A percentile compares a stretch with the other conserved stretches of the same genome.
Evolutionary conservation across 1,140 invertebrate genomes (phyloP).

Genomic region (Eumeta japonica): DNA sequence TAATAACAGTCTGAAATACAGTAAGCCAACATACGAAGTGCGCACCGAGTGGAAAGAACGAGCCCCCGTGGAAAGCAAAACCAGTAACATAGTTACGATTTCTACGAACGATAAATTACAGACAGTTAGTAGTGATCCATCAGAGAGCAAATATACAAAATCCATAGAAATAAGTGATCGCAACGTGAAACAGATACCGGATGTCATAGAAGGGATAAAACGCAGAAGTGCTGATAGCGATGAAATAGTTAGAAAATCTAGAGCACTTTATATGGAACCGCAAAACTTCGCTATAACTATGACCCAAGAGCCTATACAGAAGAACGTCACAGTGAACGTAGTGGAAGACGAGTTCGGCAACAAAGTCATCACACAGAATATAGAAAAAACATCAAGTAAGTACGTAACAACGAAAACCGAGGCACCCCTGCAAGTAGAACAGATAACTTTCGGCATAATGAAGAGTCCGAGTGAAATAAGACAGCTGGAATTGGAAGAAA

Average conservation of each 20-base stretch:
- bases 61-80: conserved; percentile 23
- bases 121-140: conserved; percentile 2
- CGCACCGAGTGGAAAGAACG: conserved; percentile 30
- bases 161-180: conserved; percentile 53
- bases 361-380: conserved; percentile 53
- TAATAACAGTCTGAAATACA: conserved; percentile 43
- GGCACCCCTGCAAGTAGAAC: conserved; percentile 50
- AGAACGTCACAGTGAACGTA: conserved; percentile 53
- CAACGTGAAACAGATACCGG: conserved; percentile 35
- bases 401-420: conserved; percentile 40
- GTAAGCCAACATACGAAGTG: conserved; percentile 26
- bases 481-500: conserved; percentile 43
- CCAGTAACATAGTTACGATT: conserved; percentile 48
- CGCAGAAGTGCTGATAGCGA: conserved; percentile 32
- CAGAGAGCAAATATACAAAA: conserved; percentile 37
- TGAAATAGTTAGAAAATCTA: conserved; percentile 7
- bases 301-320: conserved; percentile 49
- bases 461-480: conserved; percentile 35
- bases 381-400: conserved; percentile 46
- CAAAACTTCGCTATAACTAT: conserved; percentile 44
- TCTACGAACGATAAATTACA: conserved; percentile 34
- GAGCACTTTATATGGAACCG: conserved; percentile 47
- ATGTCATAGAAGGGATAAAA: conserved; percentile 46
- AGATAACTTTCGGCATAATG: conserved; percentile 48
- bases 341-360: conserved; percentile 54